Conservation (phyloP, 2,888 invertebrate genomes). For the Byasa hedistus region DNA sequence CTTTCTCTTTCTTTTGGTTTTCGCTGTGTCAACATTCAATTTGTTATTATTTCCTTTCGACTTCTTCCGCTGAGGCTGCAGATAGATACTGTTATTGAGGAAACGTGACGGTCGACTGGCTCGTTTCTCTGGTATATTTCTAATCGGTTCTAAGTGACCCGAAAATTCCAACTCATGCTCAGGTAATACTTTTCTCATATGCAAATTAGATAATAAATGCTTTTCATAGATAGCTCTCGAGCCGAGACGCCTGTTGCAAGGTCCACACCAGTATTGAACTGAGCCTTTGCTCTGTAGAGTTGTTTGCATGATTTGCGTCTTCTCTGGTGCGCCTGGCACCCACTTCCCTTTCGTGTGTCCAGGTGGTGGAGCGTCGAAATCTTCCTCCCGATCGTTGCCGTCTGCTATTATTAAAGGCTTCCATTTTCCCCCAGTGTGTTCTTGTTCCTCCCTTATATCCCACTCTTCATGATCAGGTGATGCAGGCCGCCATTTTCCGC, state of each 20-base stretch:
- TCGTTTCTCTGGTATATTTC: conserved; percentile 52
- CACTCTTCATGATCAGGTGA: conserved; percentile 78
- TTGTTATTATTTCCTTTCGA: conserved; percentile 39
- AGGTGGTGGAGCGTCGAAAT: conserved; percentile 82
- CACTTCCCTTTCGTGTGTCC: conserved; percentile 90
- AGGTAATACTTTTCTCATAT: conserved; percentile 82
- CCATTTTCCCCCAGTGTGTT: conserved; percentile 84
- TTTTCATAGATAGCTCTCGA: conserved; percentile 87
- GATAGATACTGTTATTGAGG: conserved; percentile 55
- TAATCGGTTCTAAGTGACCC: conserved; percentile 63
- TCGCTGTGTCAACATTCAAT: conserved; percentile 46
- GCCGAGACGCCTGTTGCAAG: conserved; percentile 87
- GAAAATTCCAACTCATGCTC: conserved; percentile 85
- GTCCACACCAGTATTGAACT: conserved; percentile 88
- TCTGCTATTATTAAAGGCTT: conserved; percentile 69
- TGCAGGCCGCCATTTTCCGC: conserved; percentile 71
- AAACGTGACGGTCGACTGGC: conserved; percentile 59
- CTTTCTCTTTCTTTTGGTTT: conserved; percentile 77
- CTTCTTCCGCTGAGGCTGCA: conserved; percentile 48
- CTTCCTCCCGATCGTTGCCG: conserved; percentile 67
- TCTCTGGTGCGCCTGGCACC: conserved; percentile 84
- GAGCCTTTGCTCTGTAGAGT: conserved; percentile 74
- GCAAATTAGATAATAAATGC: conserved; percentile 87
- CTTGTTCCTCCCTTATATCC: conserved; percentile 72
- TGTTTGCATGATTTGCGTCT: conserved; percentile 77